These are phyloP conservation scores for Spisula subtruncata DNA, from an alignment of 2,888 invertebrate genomes.

Conservation along the genomic window DNA sequence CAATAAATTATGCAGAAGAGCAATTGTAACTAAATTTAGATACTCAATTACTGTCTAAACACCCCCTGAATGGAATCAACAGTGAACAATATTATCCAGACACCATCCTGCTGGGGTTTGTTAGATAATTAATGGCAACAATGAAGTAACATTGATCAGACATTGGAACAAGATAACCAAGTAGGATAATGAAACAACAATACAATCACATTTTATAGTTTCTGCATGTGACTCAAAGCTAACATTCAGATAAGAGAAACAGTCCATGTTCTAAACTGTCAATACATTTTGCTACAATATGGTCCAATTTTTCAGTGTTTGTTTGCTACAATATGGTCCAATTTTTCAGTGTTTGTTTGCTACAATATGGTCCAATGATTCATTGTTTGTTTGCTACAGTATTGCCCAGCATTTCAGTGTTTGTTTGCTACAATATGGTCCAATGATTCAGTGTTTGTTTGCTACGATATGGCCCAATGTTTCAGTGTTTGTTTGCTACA, in stretches of 20 bases:
- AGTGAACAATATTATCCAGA: background rate
- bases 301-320: too few relatives aligned
- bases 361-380: too few relatives aligned
- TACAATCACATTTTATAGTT: conserved; percentile 9
- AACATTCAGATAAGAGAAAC: background rate
- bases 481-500: too few relatives aligned
- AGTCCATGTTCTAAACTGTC: background rate
- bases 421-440: too few relatives aligned
- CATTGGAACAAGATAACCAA: background rate
- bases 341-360: too few relatives aligned
- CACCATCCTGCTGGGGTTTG: background rate
- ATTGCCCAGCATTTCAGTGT: too few relatives aligned
- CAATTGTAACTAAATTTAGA: background rate
- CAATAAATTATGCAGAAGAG: too few relatives aligned
- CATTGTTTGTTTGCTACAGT: too few relatives aligned
- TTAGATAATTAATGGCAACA: background rate
- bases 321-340: too few relatives aligned
- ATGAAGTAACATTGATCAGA: background rate
- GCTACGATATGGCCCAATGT: too few relatives aligned
- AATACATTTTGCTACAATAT: background rate
- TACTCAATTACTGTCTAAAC: background rate
- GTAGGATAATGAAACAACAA: background rate
- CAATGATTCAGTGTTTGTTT: too few relatives aligned
- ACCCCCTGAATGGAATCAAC: background rate
- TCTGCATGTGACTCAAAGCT: background rate